Base-by-base conservation (phyloP, 2,113 vertebrate species). In the Indicator maculatus region DNA sequence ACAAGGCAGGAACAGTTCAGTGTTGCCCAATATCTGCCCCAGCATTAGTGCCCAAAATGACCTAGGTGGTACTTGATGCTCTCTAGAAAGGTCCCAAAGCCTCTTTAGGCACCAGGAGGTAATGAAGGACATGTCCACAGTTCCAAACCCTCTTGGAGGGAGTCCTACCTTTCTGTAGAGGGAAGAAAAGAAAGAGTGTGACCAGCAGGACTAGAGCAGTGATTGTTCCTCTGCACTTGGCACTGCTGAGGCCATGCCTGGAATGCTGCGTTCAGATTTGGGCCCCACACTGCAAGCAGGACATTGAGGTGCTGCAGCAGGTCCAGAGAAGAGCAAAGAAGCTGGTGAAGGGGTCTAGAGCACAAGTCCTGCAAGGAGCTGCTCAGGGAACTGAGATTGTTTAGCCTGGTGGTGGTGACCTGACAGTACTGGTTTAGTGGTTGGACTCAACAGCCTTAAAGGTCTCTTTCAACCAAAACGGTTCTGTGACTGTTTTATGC, bases 51-150 rank as follows among this genome's bases (percentile, higher is more conserved):
- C 44, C 44, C 44, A 7, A 23, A 36, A 14, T 14, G 30, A 86
- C 18, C 44, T 11, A 33, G 3, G 36, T 36, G 36, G 36, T 36
- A 36, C 36, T 36, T 36, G 36, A 36, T 36, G 36, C 36, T 36
- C 3, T 63, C 30, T 0, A 0, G 59, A 31, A 39, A 52, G 39
- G 15, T 82, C 13, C 26, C 0, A 12, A 73, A 77, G 28, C 36
- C 47, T 86, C 5, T 0, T 77, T 63, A 53, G 23, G 39, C 41
- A 61, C 24, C 1, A 0, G 59, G 53, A 50, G 36, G 36, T 7
- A 36, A 36, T 36, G 36, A 36, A 36, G 36, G 36, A 36, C 8
- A 39, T 9, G 6, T 44, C 50, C 0, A 2, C 16, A 53, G 36
- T 9, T 4, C 38, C 65, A 39, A 11, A n/a, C 24, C 28, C 24